Conservation (phyloP, 2,113 vertebrate genomes). For the Vanacampus margaritifer region DNA sequence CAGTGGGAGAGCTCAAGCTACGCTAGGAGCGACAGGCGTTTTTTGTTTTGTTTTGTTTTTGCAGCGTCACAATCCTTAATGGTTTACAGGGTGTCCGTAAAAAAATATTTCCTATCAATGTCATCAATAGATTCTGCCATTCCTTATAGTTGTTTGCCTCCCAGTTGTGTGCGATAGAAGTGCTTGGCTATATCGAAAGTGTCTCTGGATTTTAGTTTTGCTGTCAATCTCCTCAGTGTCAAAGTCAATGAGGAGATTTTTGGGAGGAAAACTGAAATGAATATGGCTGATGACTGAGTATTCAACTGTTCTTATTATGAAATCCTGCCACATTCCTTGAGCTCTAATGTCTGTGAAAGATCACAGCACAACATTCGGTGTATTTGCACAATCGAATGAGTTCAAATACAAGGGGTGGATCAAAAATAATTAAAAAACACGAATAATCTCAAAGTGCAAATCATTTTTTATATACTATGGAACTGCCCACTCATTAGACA, state of each 20-base stretch:
- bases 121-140: conserved; percentile 95
- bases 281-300: neutral
- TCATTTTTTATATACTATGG: too few species aligned
- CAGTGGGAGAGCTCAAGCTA: conserved; percentile 50
- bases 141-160: conserved; percentile 77
- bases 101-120: conserved; percentile 43
- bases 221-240: conserved; percentile 18
- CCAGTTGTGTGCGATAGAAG: conserved; percentile 70
- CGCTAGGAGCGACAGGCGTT: conserved; percentile 46
- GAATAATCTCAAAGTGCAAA: too few species aligned
- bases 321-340: neutral
- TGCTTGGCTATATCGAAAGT: neutral
- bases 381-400: neutral
- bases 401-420: neutral
- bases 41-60: too few species aligned
- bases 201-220: conserved; percentile 18
- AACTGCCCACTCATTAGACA: neutral
- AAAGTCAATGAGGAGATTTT: conserved; percentile 6
- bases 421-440: too few species aligned
- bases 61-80: conserved; percentile 38
- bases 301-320: neutral
- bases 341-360: neutral
- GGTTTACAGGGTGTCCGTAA: conserved; percentile 10
- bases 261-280: neutral
- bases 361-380: neutral